Evolutionary conservation across 2,888 invertebrate genomes (phyloP).

Genomic region (Andrena fulva): DNA sequence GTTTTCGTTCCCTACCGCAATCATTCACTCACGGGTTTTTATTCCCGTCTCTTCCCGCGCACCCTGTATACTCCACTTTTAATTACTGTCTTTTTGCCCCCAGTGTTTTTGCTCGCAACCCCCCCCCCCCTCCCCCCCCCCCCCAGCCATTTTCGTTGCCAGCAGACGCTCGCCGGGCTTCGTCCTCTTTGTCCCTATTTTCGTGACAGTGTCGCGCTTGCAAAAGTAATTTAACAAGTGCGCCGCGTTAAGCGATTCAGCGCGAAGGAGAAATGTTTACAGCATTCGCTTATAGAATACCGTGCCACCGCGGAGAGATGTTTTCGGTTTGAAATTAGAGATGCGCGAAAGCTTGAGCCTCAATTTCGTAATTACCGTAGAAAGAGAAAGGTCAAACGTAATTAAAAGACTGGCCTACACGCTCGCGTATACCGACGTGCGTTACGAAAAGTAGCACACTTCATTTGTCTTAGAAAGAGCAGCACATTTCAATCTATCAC

Average conservation of each 20-base stretch:
- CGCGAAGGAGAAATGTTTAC: background rate
- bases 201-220: slow-evolving; percentile 16
- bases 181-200: background rate
- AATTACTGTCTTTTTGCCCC: slow-evolving; percentile 34
- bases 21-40: background rate
- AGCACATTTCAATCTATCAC: no score
- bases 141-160: background rate
- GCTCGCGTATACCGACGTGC: no score
- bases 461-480: no score
- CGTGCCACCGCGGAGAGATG: background rate
- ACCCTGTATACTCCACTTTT: slow-evolving; percentile 9
- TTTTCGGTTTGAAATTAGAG: slow-evolving; percentile 6
- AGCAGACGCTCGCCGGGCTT: background rate
- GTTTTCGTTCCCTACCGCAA: background rate
- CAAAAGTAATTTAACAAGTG: slow-evolving; percentile 27
- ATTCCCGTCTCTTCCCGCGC: background rate
- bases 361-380: background rate
- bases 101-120: slow-evolving; percentile 3
- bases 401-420: background rate
- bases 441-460: no score
- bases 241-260: slow-evolving; percentile 16
- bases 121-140: no score
- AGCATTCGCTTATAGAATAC: slow-evolving; percentile 7
- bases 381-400: background rate
- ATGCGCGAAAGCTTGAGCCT: background rate